These are phyloP conservation scores for Bilobella aurantiaca DNA, from an alignment of 1,140 invertebrate species.

Conservation along the genomic window DNA sequence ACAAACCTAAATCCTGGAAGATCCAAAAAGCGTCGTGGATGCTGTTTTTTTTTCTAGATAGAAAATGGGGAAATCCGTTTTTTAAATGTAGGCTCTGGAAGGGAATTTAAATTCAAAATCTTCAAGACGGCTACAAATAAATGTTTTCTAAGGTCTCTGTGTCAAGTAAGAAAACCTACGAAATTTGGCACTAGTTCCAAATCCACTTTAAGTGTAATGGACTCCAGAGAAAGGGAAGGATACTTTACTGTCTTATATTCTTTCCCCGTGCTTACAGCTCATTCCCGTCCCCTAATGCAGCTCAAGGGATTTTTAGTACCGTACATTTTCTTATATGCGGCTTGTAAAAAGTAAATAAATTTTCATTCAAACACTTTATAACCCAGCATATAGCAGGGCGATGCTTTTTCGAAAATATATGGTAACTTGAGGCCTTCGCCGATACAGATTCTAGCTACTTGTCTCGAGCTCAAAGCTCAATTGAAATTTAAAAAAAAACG, in stretches of 20 bases:
- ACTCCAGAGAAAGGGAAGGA: not conserved
- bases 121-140: slow-evolving; percentile 6
- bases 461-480: too few relatives aligned
- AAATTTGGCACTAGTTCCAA: slow-evolving; percentile 4
- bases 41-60: not conserved
- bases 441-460: too few relatives aligned
- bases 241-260: not conserved
- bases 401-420: too few relatives aligned
- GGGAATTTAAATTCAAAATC: not conserved
- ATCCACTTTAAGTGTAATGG: slow-evolving; percentile 9
- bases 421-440: too few relatives aligned
- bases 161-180: slow-evolving; percentile 2
- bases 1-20: not conserved
- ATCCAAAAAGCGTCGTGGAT: not conserved
- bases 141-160: not conserved
- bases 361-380: not conserved
- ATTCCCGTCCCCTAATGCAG: not conserved
- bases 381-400: not conserved
- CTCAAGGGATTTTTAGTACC: slow-evolving; percentile 1
- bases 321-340: not conserved
- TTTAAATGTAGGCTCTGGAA: too few relatives aligned
- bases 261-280: not conserved
- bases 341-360: not conserved
- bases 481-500: too few relatives aligned
- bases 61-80: not conserved